Conservation (phyloP, 1,140 invertebrate species). For the Notospermus geniculatus region DNA sequence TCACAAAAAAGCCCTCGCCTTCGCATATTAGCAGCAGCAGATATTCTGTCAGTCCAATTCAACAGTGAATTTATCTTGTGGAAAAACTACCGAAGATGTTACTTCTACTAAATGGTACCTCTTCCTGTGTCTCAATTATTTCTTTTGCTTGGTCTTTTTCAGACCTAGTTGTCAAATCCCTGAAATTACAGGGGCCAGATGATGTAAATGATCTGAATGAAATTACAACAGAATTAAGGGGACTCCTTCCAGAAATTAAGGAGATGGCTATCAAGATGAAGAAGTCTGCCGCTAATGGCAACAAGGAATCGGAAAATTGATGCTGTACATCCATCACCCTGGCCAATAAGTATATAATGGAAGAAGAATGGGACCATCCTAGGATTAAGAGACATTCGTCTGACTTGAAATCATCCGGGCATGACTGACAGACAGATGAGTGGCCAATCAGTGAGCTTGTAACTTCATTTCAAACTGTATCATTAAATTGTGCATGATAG, state of each 20-base stretch:
- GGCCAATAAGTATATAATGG: too few relatives aligned
- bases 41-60: background rate
- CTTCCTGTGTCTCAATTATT: slow-evolving; percentile 7
- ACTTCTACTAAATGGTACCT: background rate
- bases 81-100: background rate
- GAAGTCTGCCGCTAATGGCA: slow-evolving; percentile 43
- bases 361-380: too few relatives aligned
- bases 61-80: background rate
- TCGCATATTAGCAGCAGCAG: background rate
- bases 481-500: too few relatives aligned
- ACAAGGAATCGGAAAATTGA: background rate
- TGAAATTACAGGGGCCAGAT: slow-evolving; percentile 61
- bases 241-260: background rate
- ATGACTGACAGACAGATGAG: too few relatives aligned
- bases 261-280: slow-evolving; percentile 15
- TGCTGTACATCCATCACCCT: too few relatives aligned
- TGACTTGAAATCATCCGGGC: too few relatives aligned
- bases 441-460: too few relatives aligned
- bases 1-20: background rate
- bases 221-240: slow-evolving; percentile 20
- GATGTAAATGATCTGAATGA: slow-evolving; percentile 47
- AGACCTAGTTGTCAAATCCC: slow-evolving; percentile 66
- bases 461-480: too few relatives aligned
- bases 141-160: slow-evolving; percentile 46
- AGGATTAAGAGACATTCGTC: too few relatives aligned